A percentile compares a stretch with the other conserved stretches of the same genome.
These are phyloP conservation scores for Thecophora atra DNA, from an alignment of 2,888 invertebrate genomes.

Conservation along the genomic window DNA sequence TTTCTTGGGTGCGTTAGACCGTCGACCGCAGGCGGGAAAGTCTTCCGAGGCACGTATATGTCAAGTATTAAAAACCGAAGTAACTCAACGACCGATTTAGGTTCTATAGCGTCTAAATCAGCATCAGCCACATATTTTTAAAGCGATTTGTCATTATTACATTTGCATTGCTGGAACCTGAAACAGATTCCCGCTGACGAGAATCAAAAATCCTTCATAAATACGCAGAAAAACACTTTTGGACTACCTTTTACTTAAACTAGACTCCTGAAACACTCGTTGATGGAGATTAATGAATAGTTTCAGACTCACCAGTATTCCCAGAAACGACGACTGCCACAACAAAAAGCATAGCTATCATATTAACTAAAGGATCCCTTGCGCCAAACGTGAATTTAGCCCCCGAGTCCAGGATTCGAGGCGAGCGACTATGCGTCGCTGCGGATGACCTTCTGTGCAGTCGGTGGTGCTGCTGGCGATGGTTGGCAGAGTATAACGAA, in stretches of 20 bases:
- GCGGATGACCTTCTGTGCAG: slow-evolving; percentile 10
- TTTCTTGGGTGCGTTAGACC: too few species aligned
- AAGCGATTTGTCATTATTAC: too few species aligned
- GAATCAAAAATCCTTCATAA: too few species aligned
- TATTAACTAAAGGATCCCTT: slow-evolving; percentile 48
- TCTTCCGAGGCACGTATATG: too few species aligned
- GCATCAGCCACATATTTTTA: too few species aligned
- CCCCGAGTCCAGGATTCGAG: slow-evolving; percentile 3
- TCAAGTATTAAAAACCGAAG: too few species aligned
- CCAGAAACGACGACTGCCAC: slow-evolving; percentile 59
- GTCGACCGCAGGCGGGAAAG: too few species aligned
- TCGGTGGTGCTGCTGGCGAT: slow-evolving; percentile 31
- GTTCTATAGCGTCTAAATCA: too few species aligned
- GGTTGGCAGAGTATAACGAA: background rate
- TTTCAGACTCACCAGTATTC: slow-evolving; percentile 58
- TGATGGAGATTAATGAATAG: background rate
- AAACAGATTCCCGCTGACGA: too few species aligned
- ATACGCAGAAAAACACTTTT: too few species aligned
- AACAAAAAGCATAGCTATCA: slow-evolving; percentile 60
- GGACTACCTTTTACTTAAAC: background rate
- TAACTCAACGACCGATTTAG: too few species aligned
- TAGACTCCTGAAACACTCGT: background rate
- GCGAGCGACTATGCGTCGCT: slow-evolving; percentile 32
- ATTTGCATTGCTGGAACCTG: too few species aligned
- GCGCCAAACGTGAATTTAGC: slow-evolving; percentile 6